Evolutionary conservation across 2,888 invertebrate genomes (phyloP).

Genomic region (Ametastegia equiseti): DNA sequence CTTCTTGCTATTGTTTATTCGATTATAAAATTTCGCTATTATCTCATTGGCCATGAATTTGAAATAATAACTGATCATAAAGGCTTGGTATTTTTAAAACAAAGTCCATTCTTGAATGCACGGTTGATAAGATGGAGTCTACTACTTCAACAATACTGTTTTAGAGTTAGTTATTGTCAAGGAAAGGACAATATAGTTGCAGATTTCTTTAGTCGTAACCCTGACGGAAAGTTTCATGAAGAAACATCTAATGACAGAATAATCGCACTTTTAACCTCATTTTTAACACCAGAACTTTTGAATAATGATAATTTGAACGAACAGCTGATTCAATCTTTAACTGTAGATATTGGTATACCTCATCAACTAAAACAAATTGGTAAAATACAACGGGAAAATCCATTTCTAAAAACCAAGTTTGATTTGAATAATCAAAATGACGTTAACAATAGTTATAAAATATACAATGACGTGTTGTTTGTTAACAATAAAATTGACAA

Average conservation of each 20-base stretch:
- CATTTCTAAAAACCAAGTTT: neutral
- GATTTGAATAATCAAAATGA: neutral
- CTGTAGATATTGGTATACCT: conserved; percentile 17
- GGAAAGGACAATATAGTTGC: conserved; percentile 53
- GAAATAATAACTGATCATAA: conserved; percentile 50
- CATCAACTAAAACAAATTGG: conserved; percentile 32
- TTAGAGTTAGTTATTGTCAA: conserved; percentile 47
- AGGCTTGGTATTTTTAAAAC: conserved; percentile 43
- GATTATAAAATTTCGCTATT: conserved; percentile 42
- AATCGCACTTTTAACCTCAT: conserved; percentile 33
- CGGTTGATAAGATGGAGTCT: conserved; percentile 52
- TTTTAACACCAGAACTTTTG: neutral
- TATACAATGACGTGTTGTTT: conserved; percentile 52
- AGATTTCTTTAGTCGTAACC: conserved; percentile 53
- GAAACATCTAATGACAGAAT: conserved; percentile 24
- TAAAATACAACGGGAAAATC: conserved; percentile 39
- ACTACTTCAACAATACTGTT: conserved; percentile 50
- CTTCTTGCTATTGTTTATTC: conserved; percentile 48
- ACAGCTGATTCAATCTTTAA: conserved; percentile 35
- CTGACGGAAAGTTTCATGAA: conserved; percentile 47
- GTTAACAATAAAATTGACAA: neutral
- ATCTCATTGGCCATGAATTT: conserved; percentile 42
- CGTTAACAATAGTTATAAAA: neutral
- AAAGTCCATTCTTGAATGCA: conserved; percentile 47
- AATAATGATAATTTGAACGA: neutral